These are phyloP conservation scores for Tetanocera ferruginea DNA, from an alignment of 2,888 invertebrate species.

Conservation along the genomic window DNA sequence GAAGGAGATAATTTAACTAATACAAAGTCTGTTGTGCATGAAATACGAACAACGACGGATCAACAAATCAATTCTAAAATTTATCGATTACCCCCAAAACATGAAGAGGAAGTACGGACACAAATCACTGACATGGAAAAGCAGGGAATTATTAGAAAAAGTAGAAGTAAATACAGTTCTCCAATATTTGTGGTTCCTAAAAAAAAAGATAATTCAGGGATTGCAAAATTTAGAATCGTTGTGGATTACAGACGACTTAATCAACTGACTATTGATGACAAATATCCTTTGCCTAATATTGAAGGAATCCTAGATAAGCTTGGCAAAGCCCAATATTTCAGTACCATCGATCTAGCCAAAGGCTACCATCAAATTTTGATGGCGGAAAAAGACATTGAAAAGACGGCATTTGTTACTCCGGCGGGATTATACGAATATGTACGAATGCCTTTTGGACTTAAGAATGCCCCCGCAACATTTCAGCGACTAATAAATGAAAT, in stretches of 20 bases:
- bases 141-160: constrained; percentile 41
- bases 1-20: constrained; percentile 40
- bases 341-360: constrained; percentile 41
- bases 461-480: constrained; percentile 59
- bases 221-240: constrained; percentile 43
- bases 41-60: constrained; percentile 41
- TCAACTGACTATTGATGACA: constrained; percentile 43
- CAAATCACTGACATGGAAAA: constrained; percentile 39
- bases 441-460: constrained; percentile 51
- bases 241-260: constrained; percentile 47
- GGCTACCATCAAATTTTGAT: constrained; percentile 40
- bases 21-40: constrained; percentile 34
- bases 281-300: constrained; percentile 45
- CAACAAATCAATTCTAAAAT: constrained; percentile 41
- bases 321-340: constrained; percentile 43
- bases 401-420: constrained; percentile 43
- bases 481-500: constrained; percentile 44
- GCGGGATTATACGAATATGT: constrained; percentile 33
- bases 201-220: constrained; percentile 41
- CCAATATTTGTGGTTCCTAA: constrained; percentile 43
- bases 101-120: constrained; percentile 32
- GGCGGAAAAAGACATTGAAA: constrained; percentile 41
- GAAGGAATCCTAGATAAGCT: constrained; percentile 36
- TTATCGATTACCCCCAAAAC: constrained; percentile 31
- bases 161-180: constrained; percentile 39